These are phyloP conservation scores for Trematomus loennbergii DNA, from an alignment of 2,113 vertebrate species.

Conservation along the genomic window DNA sequence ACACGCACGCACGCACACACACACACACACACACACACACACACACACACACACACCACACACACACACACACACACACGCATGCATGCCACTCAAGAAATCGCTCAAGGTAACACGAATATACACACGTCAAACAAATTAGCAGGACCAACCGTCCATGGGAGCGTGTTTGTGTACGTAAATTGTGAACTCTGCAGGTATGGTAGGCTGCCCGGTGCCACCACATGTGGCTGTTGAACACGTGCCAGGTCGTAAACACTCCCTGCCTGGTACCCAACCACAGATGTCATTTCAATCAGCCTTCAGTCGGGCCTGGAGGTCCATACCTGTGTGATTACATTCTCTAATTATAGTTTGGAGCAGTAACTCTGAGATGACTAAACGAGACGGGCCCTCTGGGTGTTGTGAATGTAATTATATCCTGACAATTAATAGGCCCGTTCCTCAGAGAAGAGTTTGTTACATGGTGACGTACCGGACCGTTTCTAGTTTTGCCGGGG, in stretches of 20 bases:
- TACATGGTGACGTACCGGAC: constrained; percentile 65
- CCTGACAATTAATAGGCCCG: constrained; percentile 76
- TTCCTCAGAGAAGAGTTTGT: constrained; percentile 69
- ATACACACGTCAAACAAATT: constrained; percentile 37
- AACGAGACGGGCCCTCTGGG: constrained; percentile 72
- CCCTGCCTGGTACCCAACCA: constrained; percentile 52
- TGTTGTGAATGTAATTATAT: constrained; percentile 79
- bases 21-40: too few relatives aligned
- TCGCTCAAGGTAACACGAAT: constrained; percentile 31
- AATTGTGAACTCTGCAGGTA: constrained; percentile 39
- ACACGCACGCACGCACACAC: too few relatives aligned
- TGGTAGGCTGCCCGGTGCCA: constrained; percentile 46
- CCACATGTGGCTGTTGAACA: constrained; percentile 67
- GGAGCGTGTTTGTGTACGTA: constrained; percentile 48
- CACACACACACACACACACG: constrained; percentile 7
- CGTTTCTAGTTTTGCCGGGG: constrained; percentile 63
- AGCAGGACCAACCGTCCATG: constrained; percentile 43
- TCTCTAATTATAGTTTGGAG: constrained; percentile 78
- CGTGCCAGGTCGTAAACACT: constrained; percentile 71
- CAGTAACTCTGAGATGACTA: constrained; percentile 65
- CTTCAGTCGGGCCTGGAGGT: constrained; percentile 72
- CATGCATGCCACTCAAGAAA: constrained; percentile 38
- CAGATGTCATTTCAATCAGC: constrained; percentile 69
- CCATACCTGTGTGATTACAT: constrained; percentile 78
- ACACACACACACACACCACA: too few relatives aligned